Evolutionary conservation across 2,888 invertebrate species (phyloP).

Genomic region (Unio delphinus): DNA sequence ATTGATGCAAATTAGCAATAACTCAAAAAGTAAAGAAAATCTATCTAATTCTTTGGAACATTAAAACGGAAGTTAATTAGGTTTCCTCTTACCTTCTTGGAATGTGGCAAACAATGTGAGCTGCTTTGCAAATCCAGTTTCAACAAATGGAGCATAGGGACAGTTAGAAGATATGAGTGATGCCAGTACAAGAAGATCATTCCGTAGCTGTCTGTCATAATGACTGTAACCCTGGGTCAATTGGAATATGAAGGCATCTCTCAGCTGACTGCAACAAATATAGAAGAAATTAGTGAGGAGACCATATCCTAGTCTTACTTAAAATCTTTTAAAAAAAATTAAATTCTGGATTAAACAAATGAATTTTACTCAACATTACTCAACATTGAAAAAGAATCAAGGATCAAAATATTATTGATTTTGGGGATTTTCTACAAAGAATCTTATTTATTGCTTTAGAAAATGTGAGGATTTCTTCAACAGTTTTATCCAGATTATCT

Average conservation of each 20-base stretch:
- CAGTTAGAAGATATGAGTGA: constrained; percentile 61
- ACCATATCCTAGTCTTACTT: no score
- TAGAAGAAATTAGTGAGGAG: background rate
- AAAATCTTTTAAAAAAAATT: no score
- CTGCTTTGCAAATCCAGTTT: constrained; percentile 70
- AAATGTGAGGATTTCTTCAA: no score
- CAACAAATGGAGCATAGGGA: constrained; percentile 68
- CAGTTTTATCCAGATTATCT: no score
- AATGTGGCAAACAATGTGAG: constrained; percentile 70
- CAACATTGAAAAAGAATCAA: no score
- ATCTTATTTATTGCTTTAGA: no score
- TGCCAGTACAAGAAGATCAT: constrained; percentile 68
- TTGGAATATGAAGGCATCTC: constrained; percentile 69
- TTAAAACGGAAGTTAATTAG: background rate
- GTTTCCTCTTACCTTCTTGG: constrained; percentile 66
- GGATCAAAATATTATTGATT: no score
- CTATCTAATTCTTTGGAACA: background rate
- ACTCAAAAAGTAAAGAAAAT: no score
- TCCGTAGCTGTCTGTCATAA: constrained; percentile 70
- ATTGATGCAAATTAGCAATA: no score
- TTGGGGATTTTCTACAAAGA: no score
- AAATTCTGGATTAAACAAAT: no score
- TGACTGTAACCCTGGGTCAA: constrained; percentile 69
- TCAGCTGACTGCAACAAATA: constrained; percentile 59
- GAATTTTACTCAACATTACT: no score